Conservation (phyloP, 2,888 invertebrate genomes). For the Arctia plantaginis region DNA sequence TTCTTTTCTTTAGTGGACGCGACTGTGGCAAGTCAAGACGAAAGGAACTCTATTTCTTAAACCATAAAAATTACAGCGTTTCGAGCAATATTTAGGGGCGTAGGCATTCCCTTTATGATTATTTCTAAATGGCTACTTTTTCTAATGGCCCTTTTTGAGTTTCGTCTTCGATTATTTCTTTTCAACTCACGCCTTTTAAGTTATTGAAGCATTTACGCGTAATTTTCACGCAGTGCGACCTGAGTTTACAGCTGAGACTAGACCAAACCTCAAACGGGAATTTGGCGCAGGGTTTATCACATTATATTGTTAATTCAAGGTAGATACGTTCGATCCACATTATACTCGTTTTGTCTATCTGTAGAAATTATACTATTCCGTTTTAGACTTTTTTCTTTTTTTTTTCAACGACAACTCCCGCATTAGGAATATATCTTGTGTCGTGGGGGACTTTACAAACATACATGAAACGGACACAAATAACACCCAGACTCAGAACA, state of each 20-base stretch:
- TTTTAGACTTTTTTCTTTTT: not conserved
- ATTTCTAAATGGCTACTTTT: slow-evolving; percentile 34
- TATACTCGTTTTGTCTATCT: not conserved
- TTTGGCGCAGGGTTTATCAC: not conserved
- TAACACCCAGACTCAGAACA: too few species aligned
- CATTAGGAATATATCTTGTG: too few species aligned
- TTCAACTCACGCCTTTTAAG: slow-evolving; percentile 19
- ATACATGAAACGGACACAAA: too few species aligned
- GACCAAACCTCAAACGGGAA: not conserved
- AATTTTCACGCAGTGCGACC: not conserved
- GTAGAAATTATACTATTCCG: too few species aligned
- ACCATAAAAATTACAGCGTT: slow-evolving; percentile 7
- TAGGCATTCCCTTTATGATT: slow-evolving; percentile 28
- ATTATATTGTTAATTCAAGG: too few species aligned
- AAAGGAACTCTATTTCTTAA: slow-evolving; percentile 21
- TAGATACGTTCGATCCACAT: too few species aligned
- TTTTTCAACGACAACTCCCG: too few species aligned
- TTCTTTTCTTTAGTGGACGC: too few species aligned
- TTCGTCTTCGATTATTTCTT: slow-evolving; percentile 25
- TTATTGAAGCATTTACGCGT: slow-evolving; percentile 12
- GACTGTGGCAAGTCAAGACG: not conserved
- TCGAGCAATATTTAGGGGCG: not conserved
- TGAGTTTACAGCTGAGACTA: not conserved
- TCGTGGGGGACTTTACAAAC: too few species aligned
- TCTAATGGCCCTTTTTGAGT: slow-evolving; percentile 24